Base-by-base conservation (phyloP, 2,113 vertebrate genomes). In the Azemiops feae region DNA sequence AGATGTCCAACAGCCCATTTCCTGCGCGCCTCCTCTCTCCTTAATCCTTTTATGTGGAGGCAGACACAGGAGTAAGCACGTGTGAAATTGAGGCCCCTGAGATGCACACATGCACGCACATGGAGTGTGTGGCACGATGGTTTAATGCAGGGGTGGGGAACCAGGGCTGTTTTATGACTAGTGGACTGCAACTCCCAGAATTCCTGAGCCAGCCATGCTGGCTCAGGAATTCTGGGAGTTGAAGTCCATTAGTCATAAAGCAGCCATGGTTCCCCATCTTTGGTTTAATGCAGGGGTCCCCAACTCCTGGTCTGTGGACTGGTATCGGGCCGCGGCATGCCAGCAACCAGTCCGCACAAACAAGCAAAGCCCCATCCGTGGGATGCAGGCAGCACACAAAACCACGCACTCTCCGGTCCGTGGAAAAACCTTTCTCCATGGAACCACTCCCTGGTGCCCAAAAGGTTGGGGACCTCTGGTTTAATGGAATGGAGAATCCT, bases 41-140 rank as follows among this genome's bases (percentile, higher is more conserved):
- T 98, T 99, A 99, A 99, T 99, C 98, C 98, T 98, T 99, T 99
- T 98, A 98, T 98, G 98, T 97, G 50, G 98, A 98, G 98, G 98
- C 98, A 98, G 98, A 98, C 98, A 98, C 98, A 98, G 98, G 98
- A 99, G 98, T 99, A 99, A 99, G 98, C 98, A 98, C 98, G 98
- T 99, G 99, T 99, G 99, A 99, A 99, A 99, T 99, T 99, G 98
- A 99, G 98, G 98, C 98, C 98, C 98, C 98, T 98, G 98, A 98
- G 98, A 98, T 98, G 98, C 98, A 30, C 57, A 43, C 86, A 43
- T 47, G 18, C 90, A 53, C 14, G 30, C 53, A 54, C 47, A 30
- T 50, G 88, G 18, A 50, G 5, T 34, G 11, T 50, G 30, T 1
- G 39, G 81, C 30, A 14, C 95, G 96, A 95, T 92, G 96, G 96